Evolutionary conservation across 2,888 invertebrate genomes (phyloP), one percentile per base, ranked within the genome.

Genomic region (Geotrupes spiniger): DNA sequence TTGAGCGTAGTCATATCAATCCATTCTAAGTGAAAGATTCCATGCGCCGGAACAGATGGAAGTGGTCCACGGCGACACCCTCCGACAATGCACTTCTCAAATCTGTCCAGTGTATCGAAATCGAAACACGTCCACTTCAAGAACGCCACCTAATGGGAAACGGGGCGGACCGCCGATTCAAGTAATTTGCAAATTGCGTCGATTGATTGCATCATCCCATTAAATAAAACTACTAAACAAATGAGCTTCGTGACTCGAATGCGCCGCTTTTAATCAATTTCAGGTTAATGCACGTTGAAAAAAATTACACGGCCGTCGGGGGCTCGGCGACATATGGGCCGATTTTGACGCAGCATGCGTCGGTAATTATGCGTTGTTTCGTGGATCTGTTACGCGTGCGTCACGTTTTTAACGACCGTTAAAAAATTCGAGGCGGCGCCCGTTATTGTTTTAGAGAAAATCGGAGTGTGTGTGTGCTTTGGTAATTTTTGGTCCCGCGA

Each of bases 131-230:
- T 53, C 47, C 42, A 44, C 57, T 55, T 53, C 58, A 58, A 58
- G 61, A 61, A 26, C 39, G 39, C 43, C 43, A 61, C 60, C 59
- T 63, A 64, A 63, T 62, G 55, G 57, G 54, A 46, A 45, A 44
- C 43, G 46, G 49, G 42, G n/a, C n/a, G 47, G 46, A 48, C 43
- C 48, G 44, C 41, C 47, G 53, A 50, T 51, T 57, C 57, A 56
- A 63, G 62, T 65, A 60, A 67, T 66, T 67, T 67, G 65, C 64
- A 67, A 67, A 67, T 67, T 66, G 64, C 64, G 58, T 61, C 58
- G 58, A 63, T 63, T 63, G 65, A 63, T 64, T 63, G 49, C 51
- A 47, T 56, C 54, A 36, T 42, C 42, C 53, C 55, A 55, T 57
- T 56, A 44, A 36, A 46, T 56, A 59, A 54, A 52, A 56, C 38